Conservation (phyloP, 2,888 invertebrate species). For the Stratiomys singularior region DNA sequence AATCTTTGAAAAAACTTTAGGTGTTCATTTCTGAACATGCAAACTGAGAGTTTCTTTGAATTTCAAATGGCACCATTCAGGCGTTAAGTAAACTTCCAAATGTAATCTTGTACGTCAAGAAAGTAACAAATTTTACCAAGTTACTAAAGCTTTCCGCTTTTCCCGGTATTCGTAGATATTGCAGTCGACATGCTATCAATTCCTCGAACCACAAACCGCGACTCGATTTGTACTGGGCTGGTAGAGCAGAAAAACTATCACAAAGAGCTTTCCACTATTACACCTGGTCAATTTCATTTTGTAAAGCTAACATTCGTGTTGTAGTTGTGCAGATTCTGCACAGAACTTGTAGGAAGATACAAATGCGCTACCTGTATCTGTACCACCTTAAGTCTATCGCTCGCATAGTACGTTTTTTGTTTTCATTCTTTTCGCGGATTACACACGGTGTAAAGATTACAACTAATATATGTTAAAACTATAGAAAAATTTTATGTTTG, state of each 20-base stretch:
- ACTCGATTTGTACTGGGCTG: neutral
- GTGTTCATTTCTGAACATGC: too few species aligned
- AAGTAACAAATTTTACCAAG: too few species aligned
- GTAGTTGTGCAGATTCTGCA: constrained; percentile 12
- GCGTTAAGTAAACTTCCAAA: too few species aligned
- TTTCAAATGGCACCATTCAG: too few species aligned
- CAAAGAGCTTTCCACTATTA: neutral
- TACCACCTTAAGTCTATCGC: constrained; percentile 20
- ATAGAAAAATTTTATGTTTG: too few species aligned
- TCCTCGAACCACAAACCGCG: constrained; percentile 15
- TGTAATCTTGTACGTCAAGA: too few species aligned
- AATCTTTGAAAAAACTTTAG: too few species aligned
- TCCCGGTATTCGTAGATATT: too few species aligned
- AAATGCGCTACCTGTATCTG: neutral
- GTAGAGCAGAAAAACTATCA: neutral
- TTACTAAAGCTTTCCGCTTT: too few species aligned
- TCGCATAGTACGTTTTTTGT: neutral
- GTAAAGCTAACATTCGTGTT: neutral
- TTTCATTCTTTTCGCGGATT: neutral
- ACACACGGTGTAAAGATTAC: too few species aligned
- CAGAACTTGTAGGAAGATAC: neutral
- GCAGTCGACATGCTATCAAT: neutral
- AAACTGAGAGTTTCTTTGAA: too few species aligned
- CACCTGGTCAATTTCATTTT: neutral
- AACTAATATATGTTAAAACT: too few species aligned